Base-by-base conservation (phyloP, 2,797 vertebrate genomes). In the Poecilia picta region DNA sequence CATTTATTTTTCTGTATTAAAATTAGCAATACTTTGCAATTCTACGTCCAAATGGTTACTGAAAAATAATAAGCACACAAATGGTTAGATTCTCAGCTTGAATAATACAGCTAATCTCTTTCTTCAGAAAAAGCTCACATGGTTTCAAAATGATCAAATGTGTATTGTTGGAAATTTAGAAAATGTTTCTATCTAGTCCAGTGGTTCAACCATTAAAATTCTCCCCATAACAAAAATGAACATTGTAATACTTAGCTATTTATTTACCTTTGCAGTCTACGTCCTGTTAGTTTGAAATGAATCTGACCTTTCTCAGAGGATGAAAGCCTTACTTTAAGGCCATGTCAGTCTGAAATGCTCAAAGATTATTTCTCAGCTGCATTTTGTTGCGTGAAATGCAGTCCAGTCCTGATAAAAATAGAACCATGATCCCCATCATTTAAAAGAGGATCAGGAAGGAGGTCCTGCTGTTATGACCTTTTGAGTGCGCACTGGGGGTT, bases 21-120 rank as follows among this genome's bases (percentile, higher is more conserved):
- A 87, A 89, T 87, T 74, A 82, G 82, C 81, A 89, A 79, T 83
- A 93, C 93, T 94, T 94, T 94, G 89, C 88, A 91, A 78, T 80
- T 94, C 89, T 91, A 83, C 59, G 75, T 92, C 91, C 89, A 83
- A 83, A 81, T 76, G 81, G 0, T 89, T 89, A 92, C 89, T 85
- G 84, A 86, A 83, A 89, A 92, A 93, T 91, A 85, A 91, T 90
- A 87, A 92, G 82, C 72, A 82, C 80, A 84, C 89, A 89, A 92
- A 91, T 82, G 83, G 83, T 89, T 12, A 87, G 13, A 88, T 94
- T 89, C 89, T 90, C 41, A 49, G 28, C 79, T 74, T 53, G 87
- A 87, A 88, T 88, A 87, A 83, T 57, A 76, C 70, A 79, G 74
- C 78, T 91, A 87, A 87, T 87, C 86, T 84, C 80, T 75, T 62